These are phyloP conservation scores for Cydia strobilella DNA, from an alignment of 1,140 invertebrate species.

Conservation along the genomic window DNA sequence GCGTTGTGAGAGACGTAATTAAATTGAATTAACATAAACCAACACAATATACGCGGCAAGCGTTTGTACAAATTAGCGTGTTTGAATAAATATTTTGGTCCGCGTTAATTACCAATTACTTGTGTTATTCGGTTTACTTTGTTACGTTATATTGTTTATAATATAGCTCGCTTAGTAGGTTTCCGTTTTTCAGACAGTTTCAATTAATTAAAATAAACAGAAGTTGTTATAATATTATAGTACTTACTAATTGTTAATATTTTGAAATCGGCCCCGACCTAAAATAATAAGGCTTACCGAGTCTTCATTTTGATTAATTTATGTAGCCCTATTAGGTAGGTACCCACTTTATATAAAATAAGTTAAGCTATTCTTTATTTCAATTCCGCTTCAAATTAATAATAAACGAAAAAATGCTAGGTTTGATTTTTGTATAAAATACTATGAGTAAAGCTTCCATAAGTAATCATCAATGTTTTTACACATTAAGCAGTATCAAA, in stretches of 20 bases:
- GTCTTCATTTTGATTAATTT: no score
- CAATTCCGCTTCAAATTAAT: no score
- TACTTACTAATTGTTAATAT: no score
- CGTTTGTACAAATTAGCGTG: background rate
- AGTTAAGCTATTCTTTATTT: no score
- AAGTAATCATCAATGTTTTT: background rate
- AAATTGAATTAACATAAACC: background rate
- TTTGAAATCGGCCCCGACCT: no score
- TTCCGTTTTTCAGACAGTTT: background rate
- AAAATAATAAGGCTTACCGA: no score
- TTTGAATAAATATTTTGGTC: constrained; percentile 7
- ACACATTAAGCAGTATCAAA: background rate
- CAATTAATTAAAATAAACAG: background rate
- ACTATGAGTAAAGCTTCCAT: background rate
- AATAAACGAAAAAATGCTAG: background rate
- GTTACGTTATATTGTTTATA: background rate
- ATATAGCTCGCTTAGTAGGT: background rate
- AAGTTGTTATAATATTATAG: background rate
- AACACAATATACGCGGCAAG: background rate
- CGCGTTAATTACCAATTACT: constrained; percentile 13
- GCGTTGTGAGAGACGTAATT: background rate
- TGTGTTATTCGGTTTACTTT: background rate
- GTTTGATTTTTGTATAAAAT: background rate
- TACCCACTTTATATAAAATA: no score
- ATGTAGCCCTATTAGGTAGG: no score